These are phyloP conservation scores for Epinephelus awoara DNA, from an alignment of 2,797 vertebrate species.

Conservation along the genomic window DNA sequence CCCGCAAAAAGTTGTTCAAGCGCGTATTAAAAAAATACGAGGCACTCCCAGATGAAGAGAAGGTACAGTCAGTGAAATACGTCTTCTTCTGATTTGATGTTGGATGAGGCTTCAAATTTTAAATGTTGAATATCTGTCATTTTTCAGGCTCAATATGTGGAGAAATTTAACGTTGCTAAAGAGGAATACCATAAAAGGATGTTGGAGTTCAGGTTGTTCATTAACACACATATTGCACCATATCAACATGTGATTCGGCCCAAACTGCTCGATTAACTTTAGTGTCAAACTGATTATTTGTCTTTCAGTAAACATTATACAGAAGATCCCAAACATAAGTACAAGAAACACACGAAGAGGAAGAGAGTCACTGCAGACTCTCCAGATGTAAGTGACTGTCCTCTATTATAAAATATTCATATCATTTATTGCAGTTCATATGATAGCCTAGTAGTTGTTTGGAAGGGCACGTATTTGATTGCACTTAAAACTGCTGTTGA, in stretches of 20 bases:
- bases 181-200: conserved; percentile 85
- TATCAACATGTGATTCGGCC: not conserved
- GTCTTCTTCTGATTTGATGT: not conserved
- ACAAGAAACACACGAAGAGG: not conserved
- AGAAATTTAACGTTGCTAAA: conserved; percentile 84
- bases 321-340: rapidly evolving
- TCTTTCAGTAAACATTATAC: conserved; percentile 39
- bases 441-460: not conserved
- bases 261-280: not conserved
- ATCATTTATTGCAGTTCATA: not conserved
- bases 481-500: not conserved
- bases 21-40: conserved; percentile 86
- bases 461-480: not conserved
- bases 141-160: conserved; percentile 86
- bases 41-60: conserved; percentile 87
- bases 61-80: conserved; percentile 77
- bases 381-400: conserved; percentile 83
- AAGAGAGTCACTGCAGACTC: conserved; percentile 34
- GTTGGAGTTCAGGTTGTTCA: conserved; percentile 85
- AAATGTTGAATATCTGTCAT: not conserved
- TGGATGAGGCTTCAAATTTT: not conserved
- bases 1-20: conserved; percentile 82
- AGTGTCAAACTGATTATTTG: conserved; percentile 5
- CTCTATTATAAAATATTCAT: not conserved
- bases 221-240: not conserved